Evolutionary conservation across 2,113 vertebrate species (phyloP).

Genomic region (Archocentrus centrarchus): DNA sequence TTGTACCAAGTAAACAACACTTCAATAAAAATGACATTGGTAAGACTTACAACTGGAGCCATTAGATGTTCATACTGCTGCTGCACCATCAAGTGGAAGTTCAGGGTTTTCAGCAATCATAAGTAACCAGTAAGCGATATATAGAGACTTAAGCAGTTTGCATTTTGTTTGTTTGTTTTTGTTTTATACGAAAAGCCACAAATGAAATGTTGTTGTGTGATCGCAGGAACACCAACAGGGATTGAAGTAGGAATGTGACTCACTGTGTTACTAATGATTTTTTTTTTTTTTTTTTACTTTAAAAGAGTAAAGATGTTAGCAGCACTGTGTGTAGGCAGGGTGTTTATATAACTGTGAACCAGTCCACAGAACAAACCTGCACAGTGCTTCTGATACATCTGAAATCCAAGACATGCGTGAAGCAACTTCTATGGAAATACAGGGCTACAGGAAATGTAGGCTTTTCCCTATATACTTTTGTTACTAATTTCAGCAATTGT

Average conservation of each 20-base stretch:
- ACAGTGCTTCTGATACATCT: neutral
- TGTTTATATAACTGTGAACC: conserved; percentile 53
- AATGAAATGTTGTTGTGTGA: neutral
- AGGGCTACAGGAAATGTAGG: neutral
- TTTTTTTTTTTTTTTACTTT: conserved; percentile 14
- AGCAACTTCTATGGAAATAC: no score
- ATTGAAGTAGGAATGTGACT: conserved; percentile 2
- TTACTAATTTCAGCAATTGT: neutral
- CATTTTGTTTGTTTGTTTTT: neutral
- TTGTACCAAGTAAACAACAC: neutral
- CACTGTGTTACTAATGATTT: conserved; percentile 28
- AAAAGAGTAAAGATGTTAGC: conserved; percentile 33
- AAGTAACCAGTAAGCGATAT: neutral
- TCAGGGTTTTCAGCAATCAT: neutral
- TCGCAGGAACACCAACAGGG: neutral
- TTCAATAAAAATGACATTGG: neutral
- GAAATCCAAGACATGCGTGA: neutral
- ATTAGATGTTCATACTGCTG: neutral
- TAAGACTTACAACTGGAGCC: neutral
- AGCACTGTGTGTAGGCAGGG: conserved; percentile 45
- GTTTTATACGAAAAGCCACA: neutral
- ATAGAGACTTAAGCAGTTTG: neutral
- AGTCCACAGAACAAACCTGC: conserved; percentile 9
- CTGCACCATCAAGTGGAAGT: neutral
- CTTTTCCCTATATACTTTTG: neutral